These are phyloP conservation scores for Equus przewalskii DNA, from an alignment of 2,113 vertebrate genomes.

Conservation along the genomic window DNA sequence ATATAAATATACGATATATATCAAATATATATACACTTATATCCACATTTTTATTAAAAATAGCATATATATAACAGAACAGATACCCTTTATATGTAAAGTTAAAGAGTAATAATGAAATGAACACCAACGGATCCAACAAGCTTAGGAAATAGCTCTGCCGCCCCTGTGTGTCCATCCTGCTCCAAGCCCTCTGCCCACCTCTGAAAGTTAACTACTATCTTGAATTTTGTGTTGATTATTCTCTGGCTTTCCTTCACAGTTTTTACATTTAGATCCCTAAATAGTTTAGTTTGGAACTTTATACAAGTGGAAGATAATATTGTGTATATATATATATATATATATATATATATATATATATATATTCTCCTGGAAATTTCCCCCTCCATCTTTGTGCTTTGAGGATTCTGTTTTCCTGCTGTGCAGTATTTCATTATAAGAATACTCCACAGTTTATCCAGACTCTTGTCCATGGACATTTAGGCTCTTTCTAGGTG, in stretches of 20 bases:
- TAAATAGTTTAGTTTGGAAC: conserved; percentile 27
- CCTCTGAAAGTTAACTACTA: neutral
- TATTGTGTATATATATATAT: neutral
- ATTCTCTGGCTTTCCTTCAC: neutral
- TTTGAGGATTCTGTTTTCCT: neutral
- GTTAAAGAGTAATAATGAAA: neutral
- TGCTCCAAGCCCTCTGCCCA: neutral
- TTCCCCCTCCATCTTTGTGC: neutral
- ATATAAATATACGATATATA: neutral
- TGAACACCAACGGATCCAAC: neutral
- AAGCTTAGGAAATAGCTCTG: neutral
- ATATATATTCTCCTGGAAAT: neutral
- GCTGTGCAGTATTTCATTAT: neutral
- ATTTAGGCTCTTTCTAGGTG: neutral
- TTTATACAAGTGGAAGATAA: neutral
- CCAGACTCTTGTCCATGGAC: neutral
- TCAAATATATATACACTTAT: neutral
- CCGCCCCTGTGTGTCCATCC: neutral
- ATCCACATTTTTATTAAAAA: neutral
- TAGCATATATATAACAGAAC: neutral
- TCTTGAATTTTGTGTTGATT: neutral
- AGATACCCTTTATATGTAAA: neutral
- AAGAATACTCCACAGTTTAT: neutral
- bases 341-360: too few species aligned
- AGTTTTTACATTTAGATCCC: neutral